Evolutionary conservation across 2,113 vertebrate genomes (phyloP).

Genomic region (Campylomormyrus tamandua): DNA sequence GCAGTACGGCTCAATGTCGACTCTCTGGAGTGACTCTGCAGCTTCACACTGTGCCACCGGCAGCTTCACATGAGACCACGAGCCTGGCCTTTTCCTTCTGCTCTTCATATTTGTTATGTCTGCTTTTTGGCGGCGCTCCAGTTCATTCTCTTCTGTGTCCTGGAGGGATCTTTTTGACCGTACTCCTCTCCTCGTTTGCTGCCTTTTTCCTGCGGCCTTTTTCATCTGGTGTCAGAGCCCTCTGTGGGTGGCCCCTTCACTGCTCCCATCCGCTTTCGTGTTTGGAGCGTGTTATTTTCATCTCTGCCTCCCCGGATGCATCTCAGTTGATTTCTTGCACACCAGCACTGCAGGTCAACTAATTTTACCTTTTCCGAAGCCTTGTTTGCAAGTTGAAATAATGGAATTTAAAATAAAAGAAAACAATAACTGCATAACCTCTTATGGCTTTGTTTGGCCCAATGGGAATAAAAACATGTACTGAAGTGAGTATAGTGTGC

Average conservation of each 20-base stretch:
- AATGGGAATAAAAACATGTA: background rate
- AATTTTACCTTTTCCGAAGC: slow-evolving; percentile 42
- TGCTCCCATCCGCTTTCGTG: slow-evolving; percentile 44
- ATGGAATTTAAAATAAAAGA: background rate
- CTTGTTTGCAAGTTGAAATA: slow-evolving; percentile 35
- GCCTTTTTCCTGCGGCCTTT: slow-evolving; percentile 25
- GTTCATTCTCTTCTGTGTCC: slow-evolving; percentile 38
- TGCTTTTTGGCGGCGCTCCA: background rate
- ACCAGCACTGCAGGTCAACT: slow-evolving; percentile 36
- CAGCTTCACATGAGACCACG: background rate
- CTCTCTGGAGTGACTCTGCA: background rate
- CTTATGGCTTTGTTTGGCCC: background rate
- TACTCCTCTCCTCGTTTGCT: slow-evolving; percentile 18
- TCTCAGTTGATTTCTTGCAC: slow-evolving; percentile 43
- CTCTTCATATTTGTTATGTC: background rate
- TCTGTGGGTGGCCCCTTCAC: slow-evolving; percentile 34
- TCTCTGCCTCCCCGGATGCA: slow-evolving; percentile 35
- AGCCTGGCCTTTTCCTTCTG: background rate
- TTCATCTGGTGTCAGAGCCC: slow-evolving; percentile 45
- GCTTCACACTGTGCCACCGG: background rate
- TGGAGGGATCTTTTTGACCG: slow-evolving; percentile 38
- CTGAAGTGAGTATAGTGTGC: background rate
- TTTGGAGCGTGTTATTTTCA: slow-evolving; percentile 49
- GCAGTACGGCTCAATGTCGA: slow-evolving; percentile 41
- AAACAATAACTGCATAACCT: background rate